Conservation (phyloP, 2,888 invertebrate species). For the Eudasyphora cyanicolor region DNA sequence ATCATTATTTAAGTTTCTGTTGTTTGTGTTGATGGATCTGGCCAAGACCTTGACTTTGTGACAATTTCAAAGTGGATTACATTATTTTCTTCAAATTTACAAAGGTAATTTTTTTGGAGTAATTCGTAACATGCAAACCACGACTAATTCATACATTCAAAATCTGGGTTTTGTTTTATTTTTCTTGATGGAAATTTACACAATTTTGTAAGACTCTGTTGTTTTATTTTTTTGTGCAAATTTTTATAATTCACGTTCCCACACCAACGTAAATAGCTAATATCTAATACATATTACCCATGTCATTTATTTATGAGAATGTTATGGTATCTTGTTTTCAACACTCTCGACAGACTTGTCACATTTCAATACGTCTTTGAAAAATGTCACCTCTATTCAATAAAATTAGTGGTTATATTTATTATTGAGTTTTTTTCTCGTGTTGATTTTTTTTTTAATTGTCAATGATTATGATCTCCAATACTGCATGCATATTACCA, state of each 20-base stretch:
- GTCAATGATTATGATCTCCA: slow-evolving; percentile 6
- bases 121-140: too few relatives aligned
- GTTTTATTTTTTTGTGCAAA: too few relatives aligned
- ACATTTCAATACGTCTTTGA: neutral
- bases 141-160: too few relatives aligned
- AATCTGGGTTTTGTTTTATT: too few relatives aligned
- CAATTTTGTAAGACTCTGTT: neutral
- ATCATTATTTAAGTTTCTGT: slow-evolving; percentile 3
- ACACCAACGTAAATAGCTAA: too few relatives aligned
- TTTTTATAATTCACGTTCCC: neutral
- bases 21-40: neutral
- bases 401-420: neutral
- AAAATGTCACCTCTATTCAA: slow-evolving; percentile 4
- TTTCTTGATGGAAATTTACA: neutral
- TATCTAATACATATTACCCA: too few relatives aligned
- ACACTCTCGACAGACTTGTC: neutral
- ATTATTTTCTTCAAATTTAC: neutral
- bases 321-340: neutral
- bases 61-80: slow-evolving; percentile 14
- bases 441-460: neutral
- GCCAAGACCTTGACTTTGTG: slow-evolving; percentile 73
- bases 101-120: too few relatives aligned
- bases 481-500: neutral
- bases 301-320: too few relatives aligned
- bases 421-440: too few relatives aligned